These are phyloP conservation scores for Ibidorhyncha struthersii DNA, from an alignment of 2,113 vertebrate genomes.

Conservation along the genomic window DNA sequence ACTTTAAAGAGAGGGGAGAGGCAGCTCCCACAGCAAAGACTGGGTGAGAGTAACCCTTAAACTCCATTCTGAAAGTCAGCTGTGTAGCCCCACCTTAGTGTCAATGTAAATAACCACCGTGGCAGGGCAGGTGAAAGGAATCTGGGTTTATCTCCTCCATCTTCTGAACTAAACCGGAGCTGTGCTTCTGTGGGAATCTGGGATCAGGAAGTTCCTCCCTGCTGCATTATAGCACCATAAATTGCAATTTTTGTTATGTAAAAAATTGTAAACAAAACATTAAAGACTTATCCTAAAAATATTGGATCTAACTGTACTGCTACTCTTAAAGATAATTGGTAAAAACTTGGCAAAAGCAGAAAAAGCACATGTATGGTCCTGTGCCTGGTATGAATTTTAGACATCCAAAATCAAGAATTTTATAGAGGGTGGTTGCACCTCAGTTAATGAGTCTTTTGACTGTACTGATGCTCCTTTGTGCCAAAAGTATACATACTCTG, in stretches of 20 bases:
- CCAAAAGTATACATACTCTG: not conserved
- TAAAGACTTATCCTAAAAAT: not conserved
- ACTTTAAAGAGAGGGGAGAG: not conserved
- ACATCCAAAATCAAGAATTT: not conserved
- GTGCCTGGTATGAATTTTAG: not conserved
- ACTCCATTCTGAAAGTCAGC: not conserved
- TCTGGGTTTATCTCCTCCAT: not conserved
- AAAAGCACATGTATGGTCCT: not conserved
- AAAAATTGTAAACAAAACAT: not conserved
- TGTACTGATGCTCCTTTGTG: not conserved
- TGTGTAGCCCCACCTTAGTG: not conserved
- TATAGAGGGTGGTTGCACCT: not conserved
- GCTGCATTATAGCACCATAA: not conserved
- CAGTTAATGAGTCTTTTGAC: not conserved
- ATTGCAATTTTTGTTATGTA: not conserved
- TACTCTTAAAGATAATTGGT: not conserved
- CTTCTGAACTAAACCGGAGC: not conserved
- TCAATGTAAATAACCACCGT: not conserved
- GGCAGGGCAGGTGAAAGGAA: not conserved
- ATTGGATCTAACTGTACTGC: not conserved
- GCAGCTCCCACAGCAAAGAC: not conserved
- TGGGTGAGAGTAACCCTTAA: not conserved
- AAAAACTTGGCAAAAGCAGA: not conserved
- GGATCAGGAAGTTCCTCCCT: not conserved
- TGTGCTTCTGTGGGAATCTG: not conserved